Conservation (phyloP, 2,113 vertebrate species). For the Ramphastos sulfuratus region DNA sequence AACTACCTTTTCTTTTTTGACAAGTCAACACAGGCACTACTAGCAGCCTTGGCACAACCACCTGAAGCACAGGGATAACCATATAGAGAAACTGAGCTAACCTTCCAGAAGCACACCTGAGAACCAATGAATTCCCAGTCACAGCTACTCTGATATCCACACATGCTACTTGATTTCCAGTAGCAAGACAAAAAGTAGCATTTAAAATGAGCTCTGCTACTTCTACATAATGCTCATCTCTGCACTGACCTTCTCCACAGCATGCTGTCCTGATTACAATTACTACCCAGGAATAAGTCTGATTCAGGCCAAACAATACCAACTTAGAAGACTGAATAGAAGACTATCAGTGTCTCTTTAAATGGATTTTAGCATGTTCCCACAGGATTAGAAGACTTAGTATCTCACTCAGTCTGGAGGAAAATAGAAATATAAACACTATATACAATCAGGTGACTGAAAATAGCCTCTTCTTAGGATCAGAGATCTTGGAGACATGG, state of each 20-base stretch:
- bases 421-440: background rate
- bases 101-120: background rate
- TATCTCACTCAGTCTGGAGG: background rate
- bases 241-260: background rate
- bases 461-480: background rate
- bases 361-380: background rate
- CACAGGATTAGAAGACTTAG: background rate
- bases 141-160: background rate
- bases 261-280: background rate
- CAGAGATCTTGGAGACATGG: background rate
- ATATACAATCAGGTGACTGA: background rate
- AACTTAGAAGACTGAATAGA: background rate
- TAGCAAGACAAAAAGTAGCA: background rate
- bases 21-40: background rate
- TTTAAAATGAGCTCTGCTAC: background rate
- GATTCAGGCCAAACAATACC: background rate
- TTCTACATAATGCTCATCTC: background rate
- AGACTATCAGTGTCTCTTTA: background rate
- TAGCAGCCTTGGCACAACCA: background rate
- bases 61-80: background rate
- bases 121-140: background rate
- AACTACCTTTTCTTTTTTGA: background rate
- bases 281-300: background rate
- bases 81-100: background rate
- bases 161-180: background rate